Conservation (phyloP, 2,113 vertebrate species). For the Acinonyx jubatus region DNA sequence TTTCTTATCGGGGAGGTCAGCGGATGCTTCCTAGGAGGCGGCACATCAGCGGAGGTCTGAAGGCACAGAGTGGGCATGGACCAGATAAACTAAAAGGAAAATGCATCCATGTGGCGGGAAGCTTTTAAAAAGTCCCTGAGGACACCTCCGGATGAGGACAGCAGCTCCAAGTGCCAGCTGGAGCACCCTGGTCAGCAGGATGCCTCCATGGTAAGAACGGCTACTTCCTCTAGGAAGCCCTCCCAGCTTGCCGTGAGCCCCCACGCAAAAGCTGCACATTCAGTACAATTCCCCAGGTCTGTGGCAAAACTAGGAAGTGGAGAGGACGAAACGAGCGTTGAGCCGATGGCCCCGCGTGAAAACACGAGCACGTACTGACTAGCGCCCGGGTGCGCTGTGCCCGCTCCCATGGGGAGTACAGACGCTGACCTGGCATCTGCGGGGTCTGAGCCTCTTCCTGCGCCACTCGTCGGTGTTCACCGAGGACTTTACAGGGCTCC, state of each 20-base stretch:
- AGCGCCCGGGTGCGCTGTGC: accelerated
- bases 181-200: not conserved
- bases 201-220: not conserved
- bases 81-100: not conserved
- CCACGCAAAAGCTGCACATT: not conserved
- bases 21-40: not conserved
- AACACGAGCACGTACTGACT: not conserved
- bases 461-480: not conserved
- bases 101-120: not conserved
- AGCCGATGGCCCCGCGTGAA: not conserved
- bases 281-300: not conserved
- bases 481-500: not conserved
- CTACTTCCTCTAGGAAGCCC: not conserved
- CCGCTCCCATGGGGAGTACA: not conserved
- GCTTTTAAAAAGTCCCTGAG: not conserved
- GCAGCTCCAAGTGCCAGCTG: not conserved
- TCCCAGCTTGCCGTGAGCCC: not conserved
- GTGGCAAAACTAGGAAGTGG: not conserved
- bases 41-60: not conserved
- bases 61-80: not conserved
- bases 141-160: not conserved
- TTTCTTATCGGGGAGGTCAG: not conserved
- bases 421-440: not conserved
- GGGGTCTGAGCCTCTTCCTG: not conserved
- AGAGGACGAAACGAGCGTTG: not conserved